Base-by-base conservation (phyloP, 2,888 invertebrate species). In the Pyrochroa serraticornis region DNA sequence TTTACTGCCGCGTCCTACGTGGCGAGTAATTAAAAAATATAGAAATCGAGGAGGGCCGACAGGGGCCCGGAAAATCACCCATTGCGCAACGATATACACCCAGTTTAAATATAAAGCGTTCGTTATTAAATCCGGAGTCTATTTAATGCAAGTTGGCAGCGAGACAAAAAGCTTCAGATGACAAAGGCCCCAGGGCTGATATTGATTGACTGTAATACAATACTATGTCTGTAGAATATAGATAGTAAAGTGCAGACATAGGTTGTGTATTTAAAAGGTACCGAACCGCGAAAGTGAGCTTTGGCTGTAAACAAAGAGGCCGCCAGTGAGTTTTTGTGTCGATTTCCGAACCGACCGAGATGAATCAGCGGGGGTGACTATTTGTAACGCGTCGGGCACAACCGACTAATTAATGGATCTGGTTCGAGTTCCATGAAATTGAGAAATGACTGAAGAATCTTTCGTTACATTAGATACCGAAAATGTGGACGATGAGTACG, bases 91-190 rank as follows among this genome's bases (percentile, higher is more conserved):
- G 10, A 12, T 43, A 7, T 32, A 36, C 34, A 10, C 43, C 36
- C 33, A 39, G 42, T 42, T 50, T 45, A 49, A 56, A 57, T 45
- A 42, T 58, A 39, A 47, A 57, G 30, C 44, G 43, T 22, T 22
- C 60, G 60, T 68, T 70, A 70, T 70, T 66, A 67, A 67, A 70
- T 68, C 63, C 65, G 60, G 64, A 66, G 67, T 65, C 67, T 67
- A 60, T 71, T 69, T 67, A 69, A 69, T 71, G 65, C 64, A 65
- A 67, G 60, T 69, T 70, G 70, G 68, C 70, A 70, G 61, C 62
- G 63, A 65, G 68, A 71, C 71, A 71, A 71, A 68, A 70, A 68
- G 68, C 66, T 51, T 59, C 57, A 58, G 64, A 68, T 66, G 67
- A 69, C 66, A 71, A 71, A 61, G 45, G 63, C 60, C 48, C 45